phyloP scores from a whole-genome alignment of 2,797 vertebrate genomes.

The Falco peregrinus region DNA sequence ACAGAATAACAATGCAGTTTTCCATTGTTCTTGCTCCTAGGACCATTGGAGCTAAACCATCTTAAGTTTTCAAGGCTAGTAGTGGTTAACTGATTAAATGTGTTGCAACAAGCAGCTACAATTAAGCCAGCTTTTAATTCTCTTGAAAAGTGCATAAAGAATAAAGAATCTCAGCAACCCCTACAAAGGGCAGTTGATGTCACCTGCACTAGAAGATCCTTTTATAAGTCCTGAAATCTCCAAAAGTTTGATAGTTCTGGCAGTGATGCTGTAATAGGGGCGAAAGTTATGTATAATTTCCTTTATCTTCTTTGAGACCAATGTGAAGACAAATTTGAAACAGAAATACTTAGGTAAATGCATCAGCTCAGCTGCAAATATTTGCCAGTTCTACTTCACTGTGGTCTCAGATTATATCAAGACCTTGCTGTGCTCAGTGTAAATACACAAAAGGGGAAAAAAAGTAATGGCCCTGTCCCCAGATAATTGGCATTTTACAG shows the following conservation, averaged over 20 bases:
- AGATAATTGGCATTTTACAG: neutral
- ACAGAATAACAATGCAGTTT: neutral
- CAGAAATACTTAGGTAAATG: constrained; percentile 6
- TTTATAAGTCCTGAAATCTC: neutral
- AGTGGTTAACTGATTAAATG: neutral
- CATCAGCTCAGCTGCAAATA: neutral
- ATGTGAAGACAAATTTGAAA: neutral
- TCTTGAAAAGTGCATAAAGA: neutral
- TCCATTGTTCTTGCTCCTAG: neutral
- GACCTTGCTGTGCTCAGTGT: neutral
- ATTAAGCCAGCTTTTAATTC: neutral
- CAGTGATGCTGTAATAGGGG: neutral
- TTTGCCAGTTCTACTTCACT: neutral
- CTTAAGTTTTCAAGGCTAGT: neutral
- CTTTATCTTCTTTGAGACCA: neutral
- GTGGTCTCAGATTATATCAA: neutral
- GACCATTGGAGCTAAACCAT: neutral
- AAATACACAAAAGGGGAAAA: neutral
- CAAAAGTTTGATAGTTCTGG: neutral
- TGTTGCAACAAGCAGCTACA: neutral
- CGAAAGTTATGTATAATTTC: neutral
- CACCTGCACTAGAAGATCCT: neutral
- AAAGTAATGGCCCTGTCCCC: neutral
- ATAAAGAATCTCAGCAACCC: neutral
- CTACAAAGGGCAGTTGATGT: neutral